Percentiles rank a stretch among this genome's conserved stretches.
phyloP scores from a whole-genome alignment of 2,888 invertebrate species.

The Mantis religiosa region DNA sequence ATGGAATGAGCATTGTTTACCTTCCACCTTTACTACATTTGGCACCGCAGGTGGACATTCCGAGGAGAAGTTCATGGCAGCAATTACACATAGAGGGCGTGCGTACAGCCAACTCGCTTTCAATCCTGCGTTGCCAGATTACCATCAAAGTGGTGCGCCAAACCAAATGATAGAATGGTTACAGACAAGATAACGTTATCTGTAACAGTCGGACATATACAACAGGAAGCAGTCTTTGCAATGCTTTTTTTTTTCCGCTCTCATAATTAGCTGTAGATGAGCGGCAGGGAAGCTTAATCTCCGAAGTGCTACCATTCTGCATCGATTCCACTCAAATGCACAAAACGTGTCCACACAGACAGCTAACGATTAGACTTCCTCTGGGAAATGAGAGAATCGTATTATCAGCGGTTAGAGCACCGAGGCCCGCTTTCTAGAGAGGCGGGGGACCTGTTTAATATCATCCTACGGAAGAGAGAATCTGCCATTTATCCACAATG shows the following conservation, averaged over 20 bases:
- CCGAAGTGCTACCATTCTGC: background rate
- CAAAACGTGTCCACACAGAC: background rate
- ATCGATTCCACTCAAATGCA: background rate
- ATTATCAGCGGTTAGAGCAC: background rate
- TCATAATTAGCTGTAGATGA: background rate
- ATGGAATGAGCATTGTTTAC: no score
- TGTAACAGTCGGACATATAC: background rate
- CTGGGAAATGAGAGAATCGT: background rate
- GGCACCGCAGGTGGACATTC: no score
- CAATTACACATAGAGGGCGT: no score
- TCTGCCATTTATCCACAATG: background rate
- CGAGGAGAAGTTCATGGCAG: no score
- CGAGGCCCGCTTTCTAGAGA: background rate
- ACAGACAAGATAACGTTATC: background rate
- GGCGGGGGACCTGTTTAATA: background rate
- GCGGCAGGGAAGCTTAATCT: background rate
- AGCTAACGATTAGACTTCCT: background rate
- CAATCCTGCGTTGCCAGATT: no score
- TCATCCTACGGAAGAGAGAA: background rate
- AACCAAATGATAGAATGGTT: no score
- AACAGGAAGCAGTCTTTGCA: no score
- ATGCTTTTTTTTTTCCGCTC: background rate
- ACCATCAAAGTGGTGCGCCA: no score
- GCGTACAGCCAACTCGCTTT: no score
- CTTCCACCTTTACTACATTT: no score